Percentiles rank a stretch among this genome's conserved stretches.
phyloP scores from a whole-genome alignment of 2,888 invertebrate species.

The Drosophila kanekoi region DNA sequence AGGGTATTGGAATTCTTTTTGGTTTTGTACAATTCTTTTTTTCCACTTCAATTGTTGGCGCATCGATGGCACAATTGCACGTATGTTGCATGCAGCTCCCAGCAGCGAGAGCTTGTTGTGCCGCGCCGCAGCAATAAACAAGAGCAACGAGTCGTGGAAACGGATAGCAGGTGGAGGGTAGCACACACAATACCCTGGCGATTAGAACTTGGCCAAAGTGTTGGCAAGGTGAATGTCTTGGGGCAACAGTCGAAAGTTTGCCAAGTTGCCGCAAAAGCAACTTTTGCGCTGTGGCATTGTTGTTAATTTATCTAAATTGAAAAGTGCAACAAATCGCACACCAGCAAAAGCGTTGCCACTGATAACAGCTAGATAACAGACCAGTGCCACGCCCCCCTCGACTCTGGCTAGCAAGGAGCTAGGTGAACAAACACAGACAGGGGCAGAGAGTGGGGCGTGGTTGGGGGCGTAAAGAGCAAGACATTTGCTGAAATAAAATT shows the following conservation, averaged over 20 bases:
- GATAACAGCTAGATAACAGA: conserved; percentile 39
- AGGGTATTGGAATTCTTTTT: conserved; percentile 16
- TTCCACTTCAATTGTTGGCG: conserved; percentile 69
- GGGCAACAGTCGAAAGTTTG: conserved; percentile 41
- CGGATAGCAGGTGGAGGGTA: background rate
- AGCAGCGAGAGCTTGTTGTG: conserved; percentile 49
- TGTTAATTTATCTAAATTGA: conserved; percentile 80
- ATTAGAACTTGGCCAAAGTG: conserved; percentile 69
- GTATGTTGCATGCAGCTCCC: conserved; percentile 52
- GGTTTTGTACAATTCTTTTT: conserved; percentile 34
- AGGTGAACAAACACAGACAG: conserved; percentile 18
- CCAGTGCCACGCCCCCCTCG: background rate
- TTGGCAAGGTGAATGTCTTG: conserved; percentile 58
- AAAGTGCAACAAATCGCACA: conserved; percentile 79
- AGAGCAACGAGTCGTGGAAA: conserved; percentile 17
- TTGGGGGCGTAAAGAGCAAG: conserved; percentile 73
- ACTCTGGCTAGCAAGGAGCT: background rate
- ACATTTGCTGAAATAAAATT: conserved; percentile 83
- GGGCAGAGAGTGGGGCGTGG: background rate
- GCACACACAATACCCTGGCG: conserved; percentile 61
- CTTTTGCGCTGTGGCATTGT: conserved; percentile 69
- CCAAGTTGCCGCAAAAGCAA: conserved; percentile 41
- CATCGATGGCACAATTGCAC: conserved; percentile 64
- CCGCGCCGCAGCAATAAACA: conserved; percentile 62
- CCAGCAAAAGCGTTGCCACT: conserved; percentile 53